A percentile compares a stretch with the other conserved stretches of the same genome.
Conservation (phyloP, 2,113 vertebrate genomes). For the Dermatemys mawii region DNA sequence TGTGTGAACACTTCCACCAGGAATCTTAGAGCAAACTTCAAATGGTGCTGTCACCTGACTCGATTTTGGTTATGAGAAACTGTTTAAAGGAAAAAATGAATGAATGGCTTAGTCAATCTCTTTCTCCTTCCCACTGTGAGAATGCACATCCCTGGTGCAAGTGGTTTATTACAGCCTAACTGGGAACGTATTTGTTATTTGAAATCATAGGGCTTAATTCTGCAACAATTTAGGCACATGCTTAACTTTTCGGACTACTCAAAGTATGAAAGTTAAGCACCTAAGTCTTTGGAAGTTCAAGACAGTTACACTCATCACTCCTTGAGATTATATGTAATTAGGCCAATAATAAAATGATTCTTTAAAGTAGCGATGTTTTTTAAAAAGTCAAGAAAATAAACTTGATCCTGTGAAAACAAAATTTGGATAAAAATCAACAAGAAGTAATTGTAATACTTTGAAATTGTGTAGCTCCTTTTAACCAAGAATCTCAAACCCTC, state of each 20-base stretch:
- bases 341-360: not conserved
- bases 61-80: not conserved
- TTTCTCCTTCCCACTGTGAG: not conserved
- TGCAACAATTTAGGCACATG: not conserved
- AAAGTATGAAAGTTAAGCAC: not conserved
- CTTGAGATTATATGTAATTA: not conserved
- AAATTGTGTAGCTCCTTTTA: not conserved
- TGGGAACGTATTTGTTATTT: not conserved
- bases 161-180: not conserved
- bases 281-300: not conserved
- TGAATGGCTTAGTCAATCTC: not conserved
- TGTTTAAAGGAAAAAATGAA: not conserved
- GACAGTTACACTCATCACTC: not conserved
- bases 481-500: not conserved
- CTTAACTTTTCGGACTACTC: not conserved
- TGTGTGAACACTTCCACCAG: not conserved
- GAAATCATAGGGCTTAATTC: not conserved
- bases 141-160: not conserved
- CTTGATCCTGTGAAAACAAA: not conserved
- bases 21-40: not conserved
- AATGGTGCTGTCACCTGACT: not conserved
- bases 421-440: not conserved
- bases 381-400: not conserved
- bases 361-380: not conserved
- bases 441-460: not conserved